Evolutionary conservation across 2,797 vertebrate genomes (phyloP).

Genomic region (Anolis apletophallus): DNA sequence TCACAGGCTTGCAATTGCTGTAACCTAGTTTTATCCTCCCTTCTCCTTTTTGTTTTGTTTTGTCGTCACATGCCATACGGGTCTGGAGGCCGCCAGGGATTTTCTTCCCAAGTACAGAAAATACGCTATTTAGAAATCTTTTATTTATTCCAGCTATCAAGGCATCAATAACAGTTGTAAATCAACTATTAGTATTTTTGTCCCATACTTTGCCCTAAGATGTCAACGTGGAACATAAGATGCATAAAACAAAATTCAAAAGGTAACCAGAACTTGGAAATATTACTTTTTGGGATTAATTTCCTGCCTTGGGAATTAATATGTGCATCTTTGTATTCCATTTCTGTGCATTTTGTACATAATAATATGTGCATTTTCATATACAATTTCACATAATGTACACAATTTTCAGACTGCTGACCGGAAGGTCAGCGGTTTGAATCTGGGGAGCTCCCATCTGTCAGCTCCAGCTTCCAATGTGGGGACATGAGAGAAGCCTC

Average conservation of each 20-base stretch:
- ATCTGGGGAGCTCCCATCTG: too few species aligned
- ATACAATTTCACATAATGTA: not conserved
- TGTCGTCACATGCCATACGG: conserved; percentile 16
- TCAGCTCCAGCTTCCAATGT: too few species aligned
- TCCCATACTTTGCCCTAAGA: not conserved
- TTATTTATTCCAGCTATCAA: not conserved
- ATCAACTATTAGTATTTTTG: not conserved
- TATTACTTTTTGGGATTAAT: too few species aligned
- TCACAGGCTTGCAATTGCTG: conserved; percentile 34
- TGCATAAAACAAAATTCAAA: not conserved
- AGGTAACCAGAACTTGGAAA: too few species aligned
- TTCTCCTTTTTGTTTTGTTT: conserved; percentile 1
- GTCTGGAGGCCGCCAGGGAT: conserved; percentile 16
- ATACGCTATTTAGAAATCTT: not conserved
- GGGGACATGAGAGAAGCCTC: too few species aligned
- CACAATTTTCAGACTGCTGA: too few species aligned
- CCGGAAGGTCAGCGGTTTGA: too few species aligned
- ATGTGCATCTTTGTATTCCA: not conserved
- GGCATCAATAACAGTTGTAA: not conserved
- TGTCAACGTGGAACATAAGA: not conserved
- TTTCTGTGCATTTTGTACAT: not conserved
- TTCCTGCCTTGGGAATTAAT: not conserved
- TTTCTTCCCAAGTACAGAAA: conserved; percentile 31
- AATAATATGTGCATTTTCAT: not conserved
- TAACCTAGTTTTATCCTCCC: conserved; percentile 14